Percentiles rank a stretch among this genome's conserved stretches.
These are phyloP conservation scores for Mugil cephalus DNA, from an alignment of 2,113 vertebrate genomes.

Conservation along the genomic window DNA sequence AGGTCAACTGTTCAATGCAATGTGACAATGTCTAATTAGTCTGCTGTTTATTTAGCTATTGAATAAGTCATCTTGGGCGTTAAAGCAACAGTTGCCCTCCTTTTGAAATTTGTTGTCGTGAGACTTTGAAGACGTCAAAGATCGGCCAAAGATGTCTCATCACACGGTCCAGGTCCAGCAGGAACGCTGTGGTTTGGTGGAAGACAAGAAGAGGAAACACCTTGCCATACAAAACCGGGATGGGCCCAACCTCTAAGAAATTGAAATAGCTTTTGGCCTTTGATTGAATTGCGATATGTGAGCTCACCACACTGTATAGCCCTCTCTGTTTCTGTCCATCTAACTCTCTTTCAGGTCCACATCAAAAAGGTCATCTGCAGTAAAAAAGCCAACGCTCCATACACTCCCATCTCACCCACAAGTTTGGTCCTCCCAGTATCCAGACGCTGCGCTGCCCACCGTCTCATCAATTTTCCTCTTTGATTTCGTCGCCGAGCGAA, in stretches of 20 bases:
- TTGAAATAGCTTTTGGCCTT: conserved; percentile 79
- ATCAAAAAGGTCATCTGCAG: conserved; percentile 78
- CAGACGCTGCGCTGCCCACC: conserved; percentile 59
- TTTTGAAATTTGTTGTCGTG: background rate
- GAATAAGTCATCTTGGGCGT: no score
- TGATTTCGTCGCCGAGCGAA: conserved; percentile 69
- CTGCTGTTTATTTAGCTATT: no score
- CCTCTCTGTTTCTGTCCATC: conserved; percentile 58
- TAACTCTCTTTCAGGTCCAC: conserved; percentile 72
- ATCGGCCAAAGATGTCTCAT: conserved; percentile 23
- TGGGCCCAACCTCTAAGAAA: conserved; percentile 71
- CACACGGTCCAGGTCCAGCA: conserved; percentile 19
- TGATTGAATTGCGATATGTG: conserved; percentile 76
- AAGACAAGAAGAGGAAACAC: conserved; percentile 37
- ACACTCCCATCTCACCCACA: conserved; percentile 58
- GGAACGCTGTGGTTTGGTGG: conserved; percentile 16
- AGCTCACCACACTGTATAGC: conserved; percentile 57
- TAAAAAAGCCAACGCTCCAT: conserved; percentile 46
- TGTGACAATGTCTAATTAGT: no score
- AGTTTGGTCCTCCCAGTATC: conserved; percentile 63
- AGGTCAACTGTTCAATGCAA: no score
- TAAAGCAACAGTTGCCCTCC: no score
- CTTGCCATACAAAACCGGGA: conserved; percentile 33
- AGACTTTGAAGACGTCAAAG: background rate
- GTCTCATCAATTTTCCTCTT: conserved; percentile 78